Conservation (phyloP, 2,797 vertebrate species). For the Limnodromus scolopaceus region DNA sequence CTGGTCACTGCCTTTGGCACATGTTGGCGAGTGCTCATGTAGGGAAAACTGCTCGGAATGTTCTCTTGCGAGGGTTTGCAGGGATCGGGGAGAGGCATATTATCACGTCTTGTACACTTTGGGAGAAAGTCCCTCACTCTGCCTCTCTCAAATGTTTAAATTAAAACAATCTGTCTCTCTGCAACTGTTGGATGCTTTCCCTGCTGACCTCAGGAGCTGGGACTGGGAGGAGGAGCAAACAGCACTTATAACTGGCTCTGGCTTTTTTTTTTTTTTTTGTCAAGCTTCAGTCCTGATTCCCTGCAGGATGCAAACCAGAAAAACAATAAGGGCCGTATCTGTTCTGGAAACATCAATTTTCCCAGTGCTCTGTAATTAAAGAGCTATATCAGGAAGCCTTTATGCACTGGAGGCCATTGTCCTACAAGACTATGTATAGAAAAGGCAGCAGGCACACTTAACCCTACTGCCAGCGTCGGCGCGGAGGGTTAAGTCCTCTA, state of each 20-base stretch:
- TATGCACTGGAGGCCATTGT: neutral
- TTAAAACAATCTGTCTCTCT: constrained; percentile 51
- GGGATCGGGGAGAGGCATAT: neutral
- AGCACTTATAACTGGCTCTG: neutral
- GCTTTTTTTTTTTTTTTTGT: neutral
- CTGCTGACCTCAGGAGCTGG: constrained; percentile 57
- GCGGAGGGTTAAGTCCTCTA: neutral
- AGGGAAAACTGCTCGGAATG: constrained; percentile 33
- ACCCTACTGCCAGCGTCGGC: neutral
- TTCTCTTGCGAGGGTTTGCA: neutral
- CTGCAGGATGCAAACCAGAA: neutral
- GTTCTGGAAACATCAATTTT: neutral
- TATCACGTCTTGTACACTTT: neutral
- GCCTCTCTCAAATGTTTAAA: constrained; percentile 8
- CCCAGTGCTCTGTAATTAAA: neutral
- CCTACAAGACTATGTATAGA: neutral
- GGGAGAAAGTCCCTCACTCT: neutral
- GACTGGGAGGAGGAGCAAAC: constrained; percentile 35
- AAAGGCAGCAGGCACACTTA: neutral
- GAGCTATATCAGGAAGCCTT: neutral
- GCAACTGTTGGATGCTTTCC: constrained; percentile 46
- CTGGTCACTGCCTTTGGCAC: neutral
- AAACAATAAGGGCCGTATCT: neutral
- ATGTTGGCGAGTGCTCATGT: neutral
- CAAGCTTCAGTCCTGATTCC: neutral